Conservation (phyloP, 2,888 invertebrate genomes). For the Pristionchus entomophagus region DNA sequence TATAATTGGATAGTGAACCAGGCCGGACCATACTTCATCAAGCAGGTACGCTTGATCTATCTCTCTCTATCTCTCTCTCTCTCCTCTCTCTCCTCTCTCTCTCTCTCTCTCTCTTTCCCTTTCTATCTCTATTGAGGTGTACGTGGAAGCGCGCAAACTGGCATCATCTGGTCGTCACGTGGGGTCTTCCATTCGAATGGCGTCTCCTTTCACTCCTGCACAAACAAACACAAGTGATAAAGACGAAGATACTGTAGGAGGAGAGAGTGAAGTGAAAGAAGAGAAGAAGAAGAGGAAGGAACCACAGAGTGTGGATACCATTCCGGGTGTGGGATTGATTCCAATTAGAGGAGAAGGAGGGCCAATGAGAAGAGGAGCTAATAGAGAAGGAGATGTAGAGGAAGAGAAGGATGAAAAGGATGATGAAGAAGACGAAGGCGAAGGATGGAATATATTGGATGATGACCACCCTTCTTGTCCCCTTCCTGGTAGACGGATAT, state of each 20-base stretch:
- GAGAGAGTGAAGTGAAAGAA: neutral
- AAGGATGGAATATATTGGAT: neutral
- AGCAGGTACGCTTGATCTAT: constrained; percentile 53
- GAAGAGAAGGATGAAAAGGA: neutral
- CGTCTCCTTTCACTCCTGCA: neutral
- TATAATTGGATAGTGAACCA: constrained; percentile 79
- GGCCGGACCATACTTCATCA: constrained; percentile 74
- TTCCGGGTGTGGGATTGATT: constrained; percentile 4
- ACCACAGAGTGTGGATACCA: neutral
- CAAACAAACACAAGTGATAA: neutral
- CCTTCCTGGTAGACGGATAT: constrained; percentile 34
- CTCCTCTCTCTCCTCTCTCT: too few species aligned
- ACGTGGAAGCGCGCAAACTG: constrained; percentile 25
- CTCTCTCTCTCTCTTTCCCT: too few species aligned
- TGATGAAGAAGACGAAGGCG: constrained; percentile 2
- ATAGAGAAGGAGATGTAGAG: constrained; percentile 13
- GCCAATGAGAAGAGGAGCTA: constrained; percentile 27
- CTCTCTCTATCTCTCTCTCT: neutral
- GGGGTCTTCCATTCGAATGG: neutral
- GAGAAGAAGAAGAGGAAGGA: constrained; percentile 9
- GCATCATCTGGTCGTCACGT: constrained; percentile 5
- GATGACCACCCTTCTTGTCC: constrained; percentile 16
- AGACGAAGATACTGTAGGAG: neutral
- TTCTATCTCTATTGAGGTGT: constrained; percentile 32
- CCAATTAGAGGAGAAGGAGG: constrained; percentile 1